Base-by-base conservation (phyloP, 2,888 invertebrate species). In the Oxystoma pomonae region DNA sequence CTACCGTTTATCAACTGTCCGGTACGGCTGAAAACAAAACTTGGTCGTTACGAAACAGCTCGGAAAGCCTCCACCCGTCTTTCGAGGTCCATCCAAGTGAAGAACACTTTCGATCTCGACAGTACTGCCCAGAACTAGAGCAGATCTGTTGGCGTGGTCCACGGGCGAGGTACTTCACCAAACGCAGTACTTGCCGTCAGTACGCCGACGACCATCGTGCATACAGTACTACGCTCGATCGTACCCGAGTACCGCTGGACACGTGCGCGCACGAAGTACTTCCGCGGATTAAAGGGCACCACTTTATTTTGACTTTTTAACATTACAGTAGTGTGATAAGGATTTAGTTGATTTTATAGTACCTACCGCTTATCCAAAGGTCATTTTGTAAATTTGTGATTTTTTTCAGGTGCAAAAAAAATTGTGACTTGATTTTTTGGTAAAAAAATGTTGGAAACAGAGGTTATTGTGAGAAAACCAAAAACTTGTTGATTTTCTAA, bases 81-180 rank as follows among this genome's bases (percentile, higher is more conserved):
- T 19, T 53, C 53, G n/a, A 9, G 53, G 53, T 53, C 67, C 66
- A 66, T 63, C 65, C 60, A 62, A 58, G 64, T 61, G 62, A 63
- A 65, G 66, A 66, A 66, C 68, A 68, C 68, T 68, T 68, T 68
- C 68, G 68, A 68, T 68, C 68, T 68, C 65, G 22, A 58, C 35
- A 12, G 35, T 35, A 50, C 35, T 58, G 67, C 67, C 65, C 67
- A 67, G 67, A 67, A 67, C 67, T 67, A 63, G 68, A 68, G 68
- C 68, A 68, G 68, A 68, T 68, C 65, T 65, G 61, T 63, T 66
- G 66, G 66, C 67, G 67, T 65, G 67, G 67, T 65, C 66, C 65
- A 51, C 58, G 58, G 63, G 65, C 63, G 57, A 63, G 18, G 19
- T 52, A 20, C 16, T 58, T 20, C 63, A 59, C 57, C 55, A 65